Percentiles rank a stretch among this genome's conserved stretches.
Evolutionary conservation across 2,797 vertebrate species (phyloP).

Genomic region (Nasua narica): DNA sequence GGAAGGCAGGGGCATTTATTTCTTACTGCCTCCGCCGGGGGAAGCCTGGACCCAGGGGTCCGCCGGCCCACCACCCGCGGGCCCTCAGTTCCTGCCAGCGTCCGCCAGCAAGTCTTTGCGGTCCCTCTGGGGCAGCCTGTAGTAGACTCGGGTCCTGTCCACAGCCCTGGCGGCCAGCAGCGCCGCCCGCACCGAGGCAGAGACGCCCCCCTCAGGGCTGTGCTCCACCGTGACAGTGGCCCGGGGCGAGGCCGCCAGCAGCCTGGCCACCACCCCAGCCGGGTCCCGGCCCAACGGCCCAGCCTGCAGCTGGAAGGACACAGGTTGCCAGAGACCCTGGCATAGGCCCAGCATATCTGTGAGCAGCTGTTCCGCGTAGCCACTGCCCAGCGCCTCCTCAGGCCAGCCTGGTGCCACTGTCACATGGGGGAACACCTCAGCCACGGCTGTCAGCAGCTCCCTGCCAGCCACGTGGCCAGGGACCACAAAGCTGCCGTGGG

Average conservation of each 20-base stretch:
- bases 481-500: slow-evolving; percentile 68
- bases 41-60: not conserved
- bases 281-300: slow-evolving; percentile 54
- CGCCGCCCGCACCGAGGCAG: not conserved
- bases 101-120: slow-evolving; percentile 21
- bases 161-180: slow-evolving; percentile 57
- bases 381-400: slow-evolving; percentile 71
- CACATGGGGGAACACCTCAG: slow-evolving; percentile 84
- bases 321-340: slow-evolving; percentile 80
- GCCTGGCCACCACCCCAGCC: slow-evolving; percentile 27
- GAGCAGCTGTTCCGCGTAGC: slow-evolving; percentile 78
- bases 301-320: slow-evolving; percentile 83
- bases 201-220: not conserved
- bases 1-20: slow-evolving; percentile 48
- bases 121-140: slow-evolving; percentile 66
- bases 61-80: not conserved
- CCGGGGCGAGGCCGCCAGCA: slow-evolving; percentile 73
- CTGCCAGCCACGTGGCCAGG: slow-evolving; percentile 77
- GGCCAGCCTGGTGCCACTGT: slow-evolving; percentile 86
- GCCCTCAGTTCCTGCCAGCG: not conserved
- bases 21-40: not conserved
- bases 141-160: slow-evolving; percentile 76
- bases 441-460: slow-evolving; percentile 81
- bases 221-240: slow-evolving; percentile 81
- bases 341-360: slow-evolving; percentile 81